These are phyloP conservation scores for Tenodera sinensis DNA, from an alignment of 2,888 invertebrate genomes.

Conservation along the genomic window DNA sequence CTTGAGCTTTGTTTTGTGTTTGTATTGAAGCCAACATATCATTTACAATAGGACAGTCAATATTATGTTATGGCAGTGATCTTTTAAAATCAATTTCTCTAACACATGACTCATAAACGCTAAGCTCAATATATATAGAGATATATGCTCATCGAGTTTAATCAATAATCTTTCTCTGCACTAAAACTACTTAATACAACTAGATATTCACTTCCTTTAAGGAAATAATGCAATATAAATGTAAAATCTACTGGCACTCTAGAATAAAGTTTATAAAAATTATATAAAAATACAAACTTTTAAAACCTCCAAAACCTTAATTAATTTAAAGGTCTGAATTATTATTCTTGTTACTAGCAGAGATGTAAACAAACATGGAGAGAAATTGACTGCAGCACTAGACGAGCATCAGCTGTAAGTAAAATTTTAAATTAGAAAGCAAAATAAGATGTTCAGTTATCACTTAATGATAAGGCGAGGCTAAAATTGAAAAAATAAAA, in stretches of 20 bases:
- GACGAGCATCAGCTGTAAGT: not conserved
- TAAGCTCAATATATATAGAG: not conserved
- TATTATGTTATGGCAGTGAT: not conserved
- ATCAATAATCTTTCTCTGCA: not conserved
- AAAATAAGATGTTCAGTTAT: not conserved
- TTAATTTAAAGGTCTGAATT: not conserved
- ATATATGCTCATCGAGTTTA: not conserved
- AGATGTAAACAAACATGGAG: not conserved
- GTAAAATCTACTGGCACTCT: conserved; percentile 1
- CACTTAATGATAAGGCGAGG: not conserved
- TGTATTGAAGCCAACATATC: not conserved
- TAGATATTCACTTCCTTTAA: not conserved
- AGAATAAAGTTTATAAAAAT: conserved; percentile 16
- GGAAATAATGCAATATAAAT: conserved; percentile 5
- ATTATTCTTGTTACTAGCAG: not conserved
- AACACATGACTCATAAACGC: not conserved
- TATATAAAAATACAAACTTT: conserved; percentile 13
- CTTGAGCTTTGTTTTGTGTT: not conserved
- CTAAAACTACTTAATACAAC: not conserved
- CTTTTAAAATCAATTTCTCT: not conserved
- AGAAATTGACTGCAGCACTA: not conserved
- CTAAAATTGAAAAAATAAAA: not conserved
- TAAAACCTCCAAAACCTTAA: not conserved
- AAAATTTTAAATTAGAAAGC: not conserved
- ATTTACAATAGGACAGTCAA: not conserved